These are phyloP conservation scores for Fulica atra DNA, from an alignment of 2,113 vertebrate species.

Conservation along the genomic window DNA sequence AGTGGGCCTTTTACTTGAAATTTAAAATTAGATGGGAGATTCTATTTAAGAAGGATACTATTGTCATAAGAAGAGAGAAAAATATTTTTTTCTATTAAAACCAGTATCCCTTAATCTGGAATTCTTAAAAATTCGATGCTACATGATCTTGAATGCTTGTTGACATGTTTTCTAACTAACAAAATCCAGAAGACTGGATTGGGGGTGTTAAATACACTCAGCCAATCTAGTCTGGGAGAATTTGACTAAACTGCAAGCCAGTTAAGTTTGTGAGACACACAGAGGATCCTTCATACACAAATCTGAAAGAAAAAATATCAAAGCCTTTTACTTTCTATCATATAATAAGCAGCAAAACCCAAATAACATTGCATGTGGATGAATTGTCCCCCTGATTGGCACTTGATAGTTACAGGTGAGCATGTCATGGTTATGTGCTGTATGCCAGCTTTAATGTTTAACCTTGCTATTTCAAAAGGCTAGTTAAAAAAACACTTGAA, in stretches of 20 bases:
- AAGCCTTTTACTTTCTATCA: background rate
- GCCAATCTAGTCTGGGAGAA: background rate
- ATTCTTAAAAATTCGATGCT: background rate
- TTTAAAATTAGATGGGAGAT: background rate
- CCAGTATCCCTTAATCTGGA: fast-evolving
- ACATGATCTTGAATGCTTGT: background rate
- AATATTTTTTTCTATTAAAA: background rate
- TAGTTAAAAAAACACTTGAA: background rate
- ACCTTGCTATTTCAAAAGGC: background rate
- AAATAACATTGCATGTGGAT: background rate
- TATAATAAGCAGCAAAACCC: background rate
- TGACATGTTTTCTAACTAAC: background rate
- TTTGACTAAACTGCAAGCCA: background rate
- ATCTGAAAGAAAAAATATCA: background rate
- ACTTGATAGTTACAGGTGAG: background rate
- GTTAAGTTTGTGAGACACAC: background rate
- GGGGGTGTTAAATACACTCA: background rate
- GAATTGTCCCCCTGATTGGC: background rate
- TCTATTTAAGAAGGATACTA: background rate
- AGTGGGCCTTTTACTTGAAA: background rate
- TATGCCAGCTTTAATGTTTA: background rate
- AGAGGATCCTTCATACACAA: background rate
- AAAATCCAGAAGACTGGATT: background rate
- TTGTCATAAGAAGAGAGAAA: background rate
- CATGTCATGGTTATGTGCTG: background rate